phyloP scores from a whole-genome alignment of 2,797 vertebrate species.

The Bradypus variegatus region DNA sequence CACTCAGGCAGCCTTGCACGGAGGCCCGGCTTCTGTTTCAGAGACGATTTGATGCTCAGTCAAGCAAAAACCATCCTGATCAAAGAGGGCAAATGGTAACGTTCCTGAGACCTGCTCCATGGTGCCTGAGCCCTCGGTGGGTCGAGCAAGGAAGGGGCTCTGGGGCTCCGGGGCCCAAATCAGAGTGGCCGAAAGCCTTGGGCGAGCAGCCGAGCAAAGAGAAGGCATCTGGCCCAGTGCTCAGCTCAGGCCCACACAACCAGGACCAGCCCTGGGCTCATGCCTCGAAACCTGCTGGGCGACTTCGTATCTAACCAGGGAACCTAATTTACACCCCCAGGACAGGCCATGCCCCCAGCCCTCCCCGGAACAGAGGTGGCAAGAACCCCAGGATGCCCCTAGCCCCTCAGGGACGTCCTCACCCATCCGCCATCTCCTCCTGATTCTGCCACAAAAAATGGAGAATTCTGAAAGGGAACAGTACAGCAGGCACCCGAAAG shows the following conservation, averaged over 20 bases:
- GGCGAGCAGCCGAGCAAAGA: accelerated
- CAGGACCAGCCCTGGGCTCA: not conserved
- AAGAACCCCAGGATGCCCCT: accelerated
- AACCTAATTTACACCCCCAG: not conserved
- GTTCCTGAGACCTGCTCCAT: too few relatives aligned
- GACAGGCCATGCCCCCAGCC: too few relatives aligned
- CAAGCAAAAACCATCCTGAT: accelerated
- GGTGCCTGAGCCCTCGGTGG: not conserved
- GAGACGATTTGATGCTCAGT: accelerated
- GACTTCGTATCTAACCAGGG: not conserved
- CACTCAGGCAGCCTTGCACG: accelerated
- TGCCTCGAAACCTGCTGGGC: not conserved
- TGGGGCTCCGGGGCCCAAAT: accelerated
- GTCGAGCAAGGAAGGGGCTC: accelerated
- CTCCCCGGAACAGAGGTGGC: not conserved
- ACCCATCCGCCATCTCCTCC: not conserved
- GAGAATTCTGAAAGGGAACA: not conserved
- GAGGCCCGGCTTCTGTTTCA: accelerated
- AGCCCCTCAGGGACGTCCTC: not conserved
- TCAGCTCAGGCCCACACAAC: too few relatives aligned
- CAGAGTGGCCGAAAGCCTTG: accelerated
- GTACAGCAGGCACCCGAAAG: accelerated
- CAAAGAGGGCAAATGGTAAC: not conserved
- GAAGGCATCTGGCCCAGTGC: too few relatives aligned
- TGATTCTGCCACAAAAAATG: not conserved